A percentile compares a stretch with the other conserved stretches of the same genome.
phyloP scores from a whole-genome alignment of 2,797 vertebrate species.

The Sparidentex hasta region DNA sequence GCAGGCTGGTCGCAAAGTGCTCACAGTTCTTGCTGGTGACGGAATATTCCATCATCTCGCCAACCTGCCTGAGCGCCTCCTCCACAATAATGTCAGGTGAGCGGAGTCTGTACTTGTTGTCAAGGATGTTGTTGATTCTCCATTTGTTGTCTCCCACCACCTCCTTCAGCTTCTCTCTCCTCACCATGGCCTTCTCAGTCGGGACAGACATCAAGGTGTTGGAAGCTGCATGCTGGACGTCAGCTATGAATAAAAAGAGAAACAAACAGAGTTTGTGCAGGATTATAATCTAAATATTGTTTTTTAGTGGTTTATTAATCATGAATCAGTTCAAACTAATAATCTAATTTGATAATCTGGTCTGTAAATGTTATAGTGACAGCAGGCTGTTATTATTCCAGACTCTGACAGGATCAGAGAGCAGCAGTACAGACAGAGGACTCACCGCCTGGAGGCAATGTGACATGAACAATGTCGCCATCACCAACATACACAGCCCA shows the following conservation, averaged over 20 bases:
- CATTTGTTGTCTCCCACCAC: conserved; percentile 83
- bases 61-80: conserved; percentile 80
- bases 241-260: no score
- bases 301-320: no score
- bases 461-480: conserved; percentile 74
- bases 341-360: no score
- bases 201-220: conserved; percentile 88
- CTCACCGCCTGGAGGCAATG: no score
- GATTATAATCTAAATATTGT: no score
- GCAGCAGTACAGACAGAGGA: no score
- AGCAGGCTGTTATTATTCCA: no score
- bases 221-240: no score
- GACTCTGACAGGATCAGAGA: no score
- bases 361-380: no score
- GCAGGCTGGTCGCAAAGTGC: conserved; percentile 90
- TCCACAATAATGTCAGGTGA: conserved; percentile 72
- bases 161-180: conserved; percentile 82
- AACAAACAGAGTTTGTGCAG: no score
- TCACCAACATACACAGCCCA: conserved; percentile 88
- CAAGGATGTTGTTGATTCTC: conserved; percentile 88
- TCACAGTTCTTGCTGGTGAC: conserved; percentile 89
- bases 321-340: no score
- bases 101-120: conserved; percentile 76
- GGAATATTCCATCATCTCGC: conserved; percentile 81
- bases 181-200: conserved; percentile 86